Base-by-base conservation (phyloP, 2,113 vertebrate genomes). In the Vulpes vulpes region DNA sequence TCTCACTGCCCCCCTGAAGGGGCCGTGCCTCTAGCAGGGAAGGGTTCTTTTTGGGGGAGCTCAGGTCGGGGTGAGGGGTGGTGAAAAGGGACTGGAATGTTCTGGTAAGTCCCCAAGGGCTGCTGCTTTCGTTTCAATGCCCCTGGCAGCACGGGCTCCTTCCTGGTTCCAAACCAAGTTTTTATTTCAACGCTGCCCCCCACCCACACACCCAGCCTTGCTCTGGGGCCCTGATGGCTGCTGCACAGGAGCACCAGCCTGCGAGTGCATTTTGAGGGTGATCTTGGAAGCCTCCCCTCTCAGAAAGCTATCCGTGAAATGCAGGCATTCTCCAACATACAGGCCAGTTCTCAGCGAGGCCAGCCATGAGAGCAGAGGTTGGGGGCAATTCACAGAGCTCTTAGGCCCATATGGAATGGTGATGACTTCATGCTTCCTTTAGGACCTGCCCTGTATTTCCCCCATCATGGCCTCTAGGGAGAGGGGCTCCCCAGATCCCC, bases 1-100 rank as follows among this genome's bases (percentile, higher is more conserved):
- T 51, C 93, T 83, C 62, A 49, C 96, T 92, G 62, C 86, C 84
- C 96, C 91, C 83, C 62, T 32, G 35, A 73, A 69, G 82, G 83
- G 91, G 71, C 92, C 15, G 2, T 74, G 76, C 76, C 91, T 96
- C 93, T 32, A 55, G 43, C 59, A 25, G 43, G 60, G 43, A 95
- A 59, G 80, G 6, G 43, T n/a, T 73, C 96, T 93, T 83, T 62
- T 59, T 43, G 51, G 78, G 64, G 83, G 30, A 89, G 69, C 73
- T 78, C 91, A 71, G 94, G 89, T 89, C 27, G 59, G 85, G 96
- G 93, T 43, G 43, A 43, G 23, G 4, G 55, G 25, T 4, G 59
- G 27, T 82, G 53, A 74, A 85, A 74, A 78, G 81, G 55, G 85
- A 59, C 76, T 62, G 30, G 59, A 65, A 81, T 57, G 73, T 88